Evolutionary conservation across 2,113 vertebrate species (phyloP), one percentile per base, ranked within the genome.

Genomic region (Holacanthus passer): DNA sequence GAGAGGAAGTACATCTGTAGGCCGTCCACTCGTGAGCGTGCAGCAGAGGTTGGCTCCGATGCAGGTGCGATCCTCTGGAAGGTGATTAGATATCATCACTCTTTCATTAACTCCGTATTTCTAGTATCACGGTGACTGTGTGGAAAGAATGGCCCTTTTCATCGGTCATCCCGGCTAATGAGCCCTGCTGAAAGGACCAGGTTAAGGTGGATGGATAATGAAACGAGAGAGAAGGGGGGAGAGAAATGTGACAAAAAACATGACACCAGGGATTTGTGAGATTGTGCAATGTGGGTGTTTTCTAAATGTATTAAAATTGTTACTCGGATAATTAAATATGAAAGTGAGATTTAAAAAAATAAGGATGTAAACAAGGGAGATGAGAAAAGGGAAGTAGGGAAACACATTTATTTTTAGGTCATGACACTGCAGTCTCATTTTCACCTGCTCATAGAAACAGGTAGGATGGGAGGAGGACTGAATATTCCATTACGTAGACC

Each of bases 31-130:
- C 73, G 84, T 52, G 68, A 81, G 65, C 64, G 47, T 84, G 69
- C 53, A 63, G 70, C 73, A 52, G 62, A 65, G 80, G 63, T 72
- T 85, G 79, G 70, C 77, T 69, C 77, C n/a, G 73, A 67, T 76
- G 89, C 89, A 93, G 90, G 84, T 91, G 90, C 87, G 77, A 87
- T 77, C 87, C 79, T 77, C 85, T 89, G 84, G 82, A 92, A 91
- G 84, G 88, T 88, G 89, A 86, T 87, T 90, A 89, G 87, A 92
- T 93, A 91, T 95, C 94, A 94, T 94, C 93, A 92, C 93, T 92
- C 89, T 89, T 93, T 95, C 92, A 94, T 95, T 95, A 93, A 91
- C 64, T 85, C 82, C 66, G 87, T 73, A 87, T 90, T 92, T 88
- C 82, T 73, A 59, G 86, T 89, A 87, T 93, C 85, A 72, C 32